A percentile compares a stretch with the other conserved stretches of the same genome.
phyloP scores from a whole-genome alignment of 2,113 vertebrate species.

The Takifugu bimaculatus region DNA sequence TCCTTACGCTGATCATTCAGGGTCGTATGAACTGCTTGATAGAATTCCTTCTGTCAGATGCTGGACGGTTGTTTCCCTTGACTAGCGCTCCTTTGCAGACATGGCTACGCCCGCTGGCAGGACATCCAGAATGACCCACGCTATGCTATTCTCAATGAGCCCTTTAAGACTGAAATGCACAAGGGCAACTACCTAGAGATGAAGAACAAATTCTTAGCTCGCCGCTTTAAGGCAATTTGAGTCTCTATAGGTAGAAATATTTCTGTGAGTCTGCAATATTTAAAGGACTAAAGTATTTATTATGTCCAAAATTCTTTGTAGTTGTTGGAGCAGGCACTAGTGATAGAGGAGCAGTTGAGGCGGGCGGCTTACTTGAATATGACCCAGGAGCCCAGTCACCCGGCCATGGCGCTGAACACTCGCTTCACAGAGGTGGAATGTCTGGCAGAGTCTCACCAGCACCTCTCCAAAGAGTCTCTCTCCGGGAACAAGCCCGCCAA shows the following conservation, averaged over 20 bases:
- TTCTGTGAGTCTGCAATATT: neutral
- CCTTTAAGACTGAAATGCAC: slow-evolving; percentile 94
- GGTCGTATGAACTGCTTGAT: neutral
- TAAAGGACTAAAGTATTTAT: slow-evolving; percentile 2
- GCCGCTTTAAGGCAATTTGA: slow-evolving; percentile 86
- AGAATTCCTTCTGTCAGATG: slow-evolving; percentile 14
- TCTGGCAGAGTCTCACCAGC: slow-evolving; percentile 97
- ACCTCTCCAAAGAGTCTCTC: slow-evolving; percentile 96
- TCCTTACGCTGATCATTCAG: slow-evolving; percentile 68
- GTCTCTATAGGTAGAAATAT: slow-evolving; percentile 6
- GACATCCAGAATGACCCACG: slow-evolving; percentile 96
- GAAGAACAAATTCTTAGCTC: slow-evolving; percentile 98
- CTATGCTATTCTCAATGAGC: slow-evolving; percentile 92
- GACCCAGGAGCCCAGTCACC: slow-evolving; percentile 94
- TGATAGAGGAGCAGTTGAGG: slow-evolving; percentile 96
- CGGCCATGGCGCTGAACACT: slow-evolving; percentile 93
- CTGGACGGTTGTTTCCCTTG: slow-evolving; percentile 50
- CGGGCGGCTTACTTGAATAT: slow-evolving; percentile 96
- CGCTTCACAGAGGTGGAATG: slow-evolving; percentile 96
- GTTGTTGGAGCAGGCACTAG: slow-evolving; percentile 96
- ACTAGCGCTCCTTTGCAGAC: slow-evolving; percentile 69
- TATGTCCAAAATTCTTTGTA: slow-evolving; percentile 37
- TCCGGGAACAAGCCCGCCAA: slow-evolving; percentile 97
- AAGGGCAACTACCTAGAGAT: slow-evolving; percentile 98
- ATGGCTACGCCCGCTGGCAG: slow-evolving; percentile 97